Base-by-base conservation (phyloP, 2,888 invertebrate genomes). In the Sinodicranocentrus sp. region DNA sequence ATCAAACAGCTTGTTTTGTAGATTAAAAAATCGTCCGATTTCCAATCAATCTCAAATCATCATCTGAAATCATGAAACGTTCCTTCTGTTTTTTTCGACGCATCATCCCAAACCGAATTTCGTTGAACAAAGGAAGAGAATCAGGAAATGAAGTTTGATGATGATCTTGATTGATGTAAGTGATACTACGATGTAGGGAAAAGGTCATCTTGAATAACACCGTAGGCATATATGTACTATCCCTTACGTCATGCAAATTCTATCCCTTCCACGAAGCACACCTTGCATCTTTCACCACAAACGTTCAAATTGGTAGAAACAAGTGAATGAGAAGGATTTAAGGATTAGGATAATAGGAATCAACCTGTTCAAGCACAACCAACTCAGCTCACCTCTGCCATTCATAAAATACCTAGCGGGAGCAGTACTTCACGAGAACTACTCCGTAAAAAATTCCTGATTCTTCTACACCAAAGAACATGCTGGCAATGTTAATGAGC, bases 401-500 rank as follows among this genome's bases (percentile, higher is more conserved):
- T 78, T 78, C 78, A 78, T 78, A 70, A 78, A 77, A 48, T 15
- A 73, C 15, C 57, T n/a, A 19, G 19, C 15, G 61, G 57, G 43
- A 54, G 39, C 52, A 76, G 43, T 76, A 63, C 63, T 63, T 63
- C 63, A 63, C 33, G 6, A 63, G 63, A 63, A 63, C 61, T 57
- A 39, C 67, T 54, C 67, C 76, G 76, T 76, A 76, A 67, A 65
- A 76, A n/a, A 43, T n/a, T 73, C 21, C 33, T 15, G 26, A 5
- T 39, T 23, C 33, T 59, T 73, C 44, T 57, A 21, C 26, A 25
- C 6, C 23, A 33, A 57, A 23, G 57, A 57, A 76, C 76, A 76
- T 57, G 76, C 19, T 76, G 57, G 54, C n/a, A 76, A 67, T 76
- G 43, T 57, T 76, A 76, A 76, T 76, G 67, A 61, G 44, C 10